Percentiles rank a stretch among this genome's conserved stretches.
phyloP scores from a whole-genome alignment of 2,113 vertebrate species.

The Scopus umbretta region DNA sequence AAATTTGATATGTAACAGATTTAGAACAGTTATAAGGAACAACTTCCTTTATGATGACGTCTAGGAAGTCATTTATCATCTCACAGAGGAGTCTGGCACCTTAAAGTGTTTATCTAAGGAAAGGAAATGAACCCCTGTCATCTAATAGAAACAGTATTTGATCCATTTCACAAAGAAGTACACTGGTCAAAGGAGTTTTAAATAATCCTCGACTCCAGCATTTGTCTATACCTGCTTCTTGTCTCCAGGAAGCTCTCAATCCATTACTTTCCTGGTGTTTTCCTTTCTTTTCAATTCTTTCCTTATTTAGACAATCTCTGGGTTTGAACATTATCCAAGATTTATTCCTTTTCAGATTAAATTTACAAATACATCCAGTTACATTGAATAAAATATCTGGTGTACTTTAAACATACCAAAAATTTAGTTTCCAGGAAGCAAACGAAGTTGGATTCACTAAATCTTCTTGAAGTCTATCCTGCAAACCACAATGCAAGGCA shows the following conservation, averaged over 20 bases:
- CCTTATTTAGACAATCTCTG: constrained; percentile 60
- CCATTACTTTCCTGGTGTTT: constrained; percentile 53
- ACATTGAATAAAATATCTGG: neutral
- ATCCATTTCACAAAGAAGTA: constrained; percentile 42
- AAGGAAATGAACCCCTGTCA: constrained; percentile 73
- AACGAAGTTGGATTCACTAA: neutral
- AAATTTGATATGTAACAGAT: constrained; percentile 55
- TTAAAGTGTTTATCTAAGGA: constrained; percentile 73
- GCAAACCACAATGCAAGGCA: neutral
- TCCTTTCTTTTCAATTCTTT: constrained; percentile 52
- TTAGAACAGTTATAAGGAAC: constrained; percentile 52
- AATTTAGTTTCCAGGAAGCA: constrained; percentile 20
- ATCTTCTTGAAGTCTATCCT: neutral
- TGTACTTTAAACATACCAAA: constrained; percentile 47
- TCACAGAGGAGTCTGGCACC: constrained; percentile 67
- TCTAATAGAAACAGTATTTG: constrained; percentile 64
- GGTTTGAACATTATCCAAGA: constrained; percentile 27
- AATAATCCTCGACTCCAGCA: constrained; percentile 32
- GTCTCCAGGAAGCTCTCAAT: constrained; percentile 59
- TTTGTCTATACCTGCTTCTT: constrained; percentile 63
- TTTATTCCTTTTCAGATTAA: constrained; percentile 30
- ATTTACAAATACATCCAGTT: constrained; percentile 33
- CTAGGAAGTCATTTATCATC: constrained; percentile 76
- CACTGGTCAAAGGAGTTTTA: constrained; percentile 61
- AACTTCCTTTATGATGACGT: constrained; percentile 63